phyloP scores from a whole-genome alignment of 2,113 vertebrate genomes.

The Coptodon rendalli region DNA sequence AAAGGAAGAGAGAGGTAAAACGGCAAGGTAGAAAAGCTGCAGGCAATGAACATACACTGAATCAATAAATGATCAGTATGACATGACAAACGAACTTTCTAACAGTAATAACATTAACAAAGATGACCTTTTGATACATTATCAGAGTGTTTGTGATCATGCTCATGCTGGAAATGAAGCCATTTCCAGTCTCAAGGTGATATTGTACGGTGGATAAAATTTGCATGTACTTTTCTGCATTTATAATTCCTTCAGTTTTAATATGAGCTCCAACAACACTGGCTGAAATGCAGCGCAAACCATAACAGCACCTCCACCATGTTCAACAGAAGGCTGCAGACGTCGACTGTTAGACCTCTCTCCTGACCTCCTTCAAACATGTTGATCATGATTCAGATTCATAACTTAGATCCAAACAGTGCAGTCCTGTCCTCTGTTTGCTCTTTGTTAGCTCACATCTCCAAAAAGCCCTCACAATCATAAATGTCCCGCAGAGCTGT shows the following conservation, averaged over 20 bases:
- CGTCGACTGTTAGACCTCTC: rapidly evolving
- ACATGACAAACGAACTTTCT: no score
- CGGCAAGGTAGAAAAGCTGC: no score
- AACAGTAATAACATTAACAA: not conserved
- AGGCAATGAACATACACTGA: no score
- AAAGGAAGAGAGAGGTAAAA: no score
- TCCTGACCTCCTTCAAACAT: not conserved
- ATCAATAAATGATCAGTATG: no score
- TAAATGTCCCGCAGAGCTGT: rapidly evolving
- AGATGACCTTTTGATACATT: no score
- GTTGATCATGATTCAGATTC: rapidly evolving
- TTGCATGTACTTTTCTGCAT: rapidly evolving
- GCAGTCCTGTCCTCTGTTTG: not conserved
- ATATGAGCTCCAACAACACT: not conserved
- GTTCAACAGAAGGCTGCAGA: not conserved
- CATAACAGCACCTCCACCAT: rapidly evolving
- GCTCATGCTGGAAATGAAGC: no score
- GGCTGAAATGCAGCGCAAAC: not conserved
- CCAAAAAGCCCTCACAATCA: not conserved
- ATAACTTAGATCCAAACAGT: not conserved
- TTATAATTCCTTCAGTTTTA: not conserved
- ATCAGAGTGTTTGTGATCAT: no score
- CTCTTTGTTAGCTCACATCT: not conserved
- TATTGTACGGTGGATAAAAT: no score
- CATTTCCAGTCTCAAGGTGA: no score